phyloP scores from a whole-genome alignment of 2,888 invertebrate species.

The Torymus aiolomorphi region DNA sequence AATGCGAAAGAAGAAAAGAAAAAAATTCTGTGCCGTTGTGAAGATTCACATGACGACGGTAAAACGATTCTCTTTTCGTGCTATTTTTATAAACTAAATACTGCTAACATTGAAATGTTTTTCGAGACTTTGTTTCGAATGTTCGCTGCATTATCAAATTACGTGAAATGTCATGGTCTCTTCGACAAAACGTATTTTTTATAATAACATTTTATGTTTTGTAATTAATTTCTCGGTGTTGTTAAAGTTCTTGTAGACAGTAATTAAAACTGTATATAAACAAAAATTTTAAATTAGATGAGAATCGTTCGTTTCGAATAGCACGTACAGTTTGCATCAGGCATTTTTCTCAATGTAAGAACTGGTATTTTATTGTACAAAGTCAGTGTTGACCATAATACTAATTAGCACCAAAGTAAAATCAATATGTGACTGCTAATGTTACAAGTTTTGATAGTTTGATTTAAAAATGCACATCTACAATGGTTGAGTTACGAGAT shows the following conservation, averaged over 20 bases:
- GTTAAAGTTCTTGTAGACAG: too few species aligned
- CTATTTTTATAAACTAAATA: slow-evolving; percentile 26
- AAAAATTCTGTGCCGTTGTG: neutral
- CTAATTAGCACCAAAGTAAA: slow-evolving; percentile 13
- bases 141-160: neutral
- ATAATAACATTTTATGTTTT: too few species aligned
- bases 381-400: slow-evolving; percentile 5
- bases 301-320: neutral
- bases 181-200: too few species aligned
- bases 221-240: too few species aligned
- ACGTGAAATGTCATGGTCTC: slow-evolving; percentile 4
- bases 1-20: neutral
- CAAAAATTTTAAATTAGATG: slow-evolving; percentile 1
- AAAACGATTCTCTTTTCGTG: neutral
- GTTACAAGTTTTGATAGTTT: neutral
- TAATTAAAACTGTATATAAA: neutral
- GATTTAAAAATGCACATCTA: neutral
- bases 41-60: neutral
- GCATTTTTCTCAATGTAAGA: neutral
- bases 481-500: too few species aligned
- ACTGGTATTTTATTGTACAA: slow-evolving; percentile 20
- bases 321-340: neutral
- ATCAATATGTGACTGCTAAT: neutral
- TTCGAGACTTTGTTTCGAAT: too few species aligned
- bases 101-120: slow-evolving; percentile 3